Evolutionary conservation across 2,797 vertebrate species (phyloP).

Genomic region (Syngnathus acus): DNA sequence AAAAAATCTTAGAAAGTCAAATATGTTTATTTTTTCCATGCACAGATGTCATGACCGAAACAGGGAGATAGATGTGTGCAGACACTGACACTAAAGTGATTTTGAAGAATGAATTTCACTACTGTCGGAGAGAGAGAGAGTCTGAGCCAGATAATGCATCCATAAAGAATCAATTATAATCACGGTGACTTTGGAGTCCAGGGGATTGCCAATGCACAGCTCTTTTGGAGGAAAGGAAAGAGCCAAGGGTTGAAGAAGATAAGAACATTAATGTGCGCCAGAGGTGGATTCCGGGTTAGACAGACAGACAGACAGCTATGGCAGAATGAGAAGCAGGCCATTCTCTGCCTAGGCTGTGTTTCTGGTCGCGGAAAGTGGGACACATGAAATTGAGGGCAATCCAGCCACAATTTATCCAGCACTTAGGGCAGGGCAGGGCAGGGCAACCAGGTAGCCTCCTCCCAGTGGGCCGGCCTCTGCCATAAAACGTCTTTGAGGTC

Average conservation of each 20-base stretch:
- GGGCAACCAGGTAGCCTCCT: too few relatives aligned
- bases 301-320: too few relatives aligned
- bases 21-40: background rate
- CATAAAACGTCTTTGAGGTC: too few relatives aligned
- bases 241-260: constrained; percentile 23
- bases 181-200: constrained; percentile 56
- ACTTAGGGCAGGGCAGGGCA: too few relatives aligned
- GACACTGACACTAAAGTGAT: constrained; percentile 19
- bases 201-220: constrained; percentile 21
- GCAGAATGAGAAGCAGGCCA: constrained; percentile 47
- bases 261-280: constrained; percentile 27
- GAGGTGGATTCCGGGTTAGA: constrained; percentile 17
- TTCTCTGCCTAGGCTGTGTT: constrained; percentile 18
- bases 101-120: constrained; percentile 34
- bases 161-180: constrained; percentile 66
- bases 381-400: background rate
- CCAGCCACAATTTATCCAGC: background rate
- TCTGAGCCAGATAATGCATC: constrained; percentile 32
- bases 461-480: too few relatives aligned
- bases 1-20: background rate
- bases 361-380: background rate
- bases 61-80: background rate
- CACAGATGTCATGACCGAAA: background rate
- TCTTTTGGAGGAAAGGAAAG: constrained; percentile 22
- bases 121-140: constrained; percentile 10